Evolutionary conservation across 2,113 vertebrate genomes (phyloP).

Genomic region (Hemiscyllium ocellatum): DNA sequence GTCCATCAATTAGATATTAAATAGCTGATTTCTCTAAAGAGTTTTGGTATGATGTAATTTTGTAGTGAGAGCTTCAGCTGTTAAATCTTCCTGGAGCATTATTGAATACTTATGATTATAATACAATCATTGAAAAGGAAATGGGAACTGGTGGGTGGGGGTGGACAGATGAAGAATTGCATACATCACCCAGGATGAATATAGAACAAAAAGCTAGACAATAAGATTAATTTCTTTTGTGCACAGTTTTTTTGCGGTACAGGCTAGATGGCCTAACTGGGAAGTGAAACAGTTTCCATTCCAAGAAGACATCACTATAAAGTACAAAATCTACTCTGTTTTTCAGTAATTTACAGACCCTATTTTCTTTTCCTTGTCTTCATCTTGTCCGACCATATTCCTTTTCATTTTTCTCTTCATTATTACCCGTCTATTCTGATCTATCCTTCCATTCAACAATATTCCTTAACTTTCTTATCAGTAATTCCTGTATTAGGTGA

Average conservation of each 20-base stretch:
- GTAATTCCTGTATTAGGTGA: not conserved
- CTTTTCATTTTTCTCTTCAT: not conserved
- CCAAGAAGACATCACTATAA: not conserved
- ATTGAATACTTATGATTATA: not conserved
- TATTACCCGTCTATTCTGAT: not conserved
- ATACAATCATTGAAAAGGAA: not conserved
- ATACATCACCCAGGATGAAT: not conserved
- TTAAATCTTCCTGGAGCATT: not conserved
- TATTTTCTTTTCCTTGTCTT: not conserved
- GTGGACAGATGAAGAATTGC: not conserved
- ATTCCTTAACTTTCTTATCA: not conserved
- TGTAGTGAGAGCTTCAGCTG: not conserved
- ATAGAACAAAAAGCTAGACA: not conserved
- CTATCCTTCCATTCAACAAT: not conserved
- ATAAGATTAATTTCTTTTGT: not conserved
- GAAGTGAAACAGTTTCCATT: not conserved
- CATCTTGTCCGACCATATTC: not conserved
- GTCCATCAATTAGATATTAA: not conserved
- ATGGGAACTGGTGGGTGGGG: not conserved
- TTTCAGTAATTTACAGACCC: not conserved
- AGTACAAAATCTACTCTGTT: not conserved
- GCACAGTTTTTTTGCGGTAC: not conserved
- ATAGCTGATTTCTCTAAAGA: not conserved
- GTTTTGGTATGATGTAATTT: not conserved
- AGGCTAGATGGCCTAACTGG: not conserved